Percentiles rank a stretch among this genome's conserved stretches.
phyloP scores from a whole-genome alignment of 1,140 invertebrate genomes.

The Campoletis sonorensis region DNA sequence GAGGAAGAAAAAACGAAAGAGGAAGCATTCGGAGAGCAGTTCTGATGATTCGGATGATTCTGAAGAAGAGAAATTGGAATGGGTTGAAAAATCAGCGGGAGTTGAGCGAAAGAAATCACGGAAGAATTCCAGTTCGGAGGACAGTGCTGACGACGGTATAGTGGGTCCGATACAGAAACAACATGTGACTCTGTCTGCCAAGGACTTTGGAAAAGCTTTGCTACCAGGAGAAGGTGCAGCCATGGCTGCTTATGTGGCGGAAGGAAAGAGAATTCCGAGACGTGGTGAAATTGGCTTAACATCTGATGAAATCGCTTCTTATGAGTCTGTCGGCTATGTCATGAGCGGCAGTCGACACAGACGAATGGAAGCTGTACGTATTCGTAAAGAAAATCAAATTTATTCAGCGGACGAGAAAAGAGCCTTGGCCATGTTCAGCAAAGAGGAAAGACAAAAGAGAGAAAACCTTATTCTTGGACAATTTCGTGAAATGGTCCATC shows the following conservation, averaged over 20 bases:
- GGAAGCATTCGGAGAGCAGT: conserved; percentile 64
- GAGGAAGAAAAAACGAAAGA: conserved; percentile 71
- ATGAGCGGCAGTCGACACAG: conserved; percentile 99
- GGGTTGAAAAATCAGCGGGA: conserved; percentile 82
- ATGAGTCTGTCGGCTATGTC: conserved; percentile 97
- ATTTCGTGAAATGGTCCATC: conserved; percentile 93
- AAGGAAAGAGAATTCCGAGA: conserved; percentile 98
- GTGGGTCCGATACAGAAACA: conserved; percentile 85
- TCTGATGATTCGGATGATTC: conserved; percentile 60
- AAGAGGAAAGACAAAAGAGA: conserved; percentile 96
- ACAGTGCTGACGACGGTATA: conserved; percentile 79
- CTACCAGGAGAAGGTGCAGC: conserved; percentile 97
- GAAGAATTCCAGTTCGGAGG: conserved; percentile 69
- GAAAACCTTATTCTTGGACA: conserved; percentile 97
- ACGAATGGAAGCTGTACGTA: conserved; percentile 99
- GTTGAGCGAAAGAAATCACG: conserved; percentile 56
- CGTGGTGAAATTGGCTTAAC: conserved; percentile 99
- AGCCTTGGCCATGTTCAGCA: conserved; percentile 98
- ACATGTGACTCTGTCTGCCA: conserved; percentile 83
- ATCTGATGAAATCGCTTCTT: conserved; percentile 94
- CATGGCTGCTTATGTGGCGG: conserved; percentile 98
- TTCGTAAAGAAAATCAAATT: conserved; percentile 99
- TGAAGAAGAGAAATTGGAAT: conserved; percentile 77
- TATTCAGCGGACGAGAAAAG: conserved; percentile 99
- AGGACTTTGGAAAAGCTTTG: conserved; percentile 93